These are phyloP conservation scores for Osedax frankpressi DNA, from an alignment of 2,888 invertebrate species.

Conservation along the genomic window DNA sequence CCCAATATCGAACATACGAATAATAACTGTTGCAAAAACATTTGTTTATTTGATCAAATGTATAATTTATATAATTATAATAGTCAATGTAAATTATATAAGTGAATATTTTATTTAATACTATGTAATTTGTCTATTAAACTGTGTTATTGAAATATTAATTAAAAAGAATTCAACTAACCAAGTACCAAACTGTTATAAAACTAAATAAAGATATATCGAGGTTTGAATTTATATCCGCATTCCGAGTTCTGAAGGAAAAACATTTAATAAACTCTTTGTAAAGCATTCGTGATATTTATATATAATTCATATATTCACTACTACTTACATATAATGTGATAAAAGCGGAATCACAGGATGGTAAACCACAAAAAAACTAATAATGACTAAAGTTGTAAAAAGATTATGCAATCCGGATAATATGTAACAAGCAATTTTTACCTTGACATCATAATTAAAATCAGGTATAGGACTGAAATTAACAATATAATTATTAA, in stretches of 20 bases:
- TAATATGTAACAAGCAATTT: constrained; percentile 24
- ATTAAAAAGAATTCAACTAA: constrained; percentile 28
- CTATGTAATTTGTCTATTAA: too few species aligned
- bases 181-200: constrained; percentile 39
- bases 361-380: constrained; percentile 39
- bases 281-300: too few species aligned
- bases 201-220: constrained; percentile 38
- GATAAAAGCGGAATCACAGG: constrained; percentile 33
- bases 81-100: too few species aligned
- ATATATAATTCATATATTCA: background rate
- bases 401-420: constrained; percentile 40
- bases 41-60: background rate
- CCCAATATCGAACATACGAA: constrained; percentile 37
- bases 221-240: constrained; percentile 31
- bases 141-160: too few species aligned
- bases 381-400: constrained; percentile 35
- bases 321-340: constrained; percentile 3
- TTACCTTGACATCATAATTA: background rate
- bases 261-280: too few species aligned
- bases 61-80: background rate
- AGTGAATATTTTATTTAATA: too few species aligned
- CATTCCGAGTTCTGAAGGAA: too few species aligned
- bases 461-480: constrained; percentile 32
- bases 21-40: constrained; percentile 31
- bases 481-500: background rate